These are phyloP conservation scores for Plodia interpunctella DNA, from an alignment of 1,140 invertebrate genomes.

Conservation along the genomic window DNA sequence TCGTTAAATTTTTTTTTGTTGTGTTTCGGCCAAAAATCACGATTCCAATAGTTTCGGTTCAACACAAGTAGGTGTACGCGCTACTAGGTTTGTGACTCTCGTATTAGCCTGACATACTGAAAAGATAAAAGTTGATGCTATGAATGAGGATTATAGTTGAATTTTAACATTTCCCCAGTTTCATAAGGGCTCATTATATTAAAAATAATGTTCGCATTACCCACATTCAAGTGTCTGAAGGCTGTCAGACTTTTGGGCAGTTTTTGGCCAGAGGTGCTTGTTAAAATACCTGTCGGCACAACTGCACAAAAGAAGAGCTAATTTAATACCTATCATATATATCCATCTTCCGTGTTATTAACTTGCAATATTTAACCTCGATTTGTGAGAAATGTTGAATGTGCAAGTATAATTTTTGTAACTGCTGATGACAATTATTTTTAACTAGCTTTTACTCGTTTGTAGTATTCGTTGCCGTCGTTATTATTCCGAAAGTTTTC, in stretches of 20 bases:
- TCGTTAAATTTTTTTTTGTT: too few relatives aligned
- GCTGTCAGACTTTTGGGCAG: background rate
- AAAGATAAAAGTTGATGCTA: too few relatives aligned
- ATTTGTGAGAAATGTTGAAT: slow-evolving; percentile 52
- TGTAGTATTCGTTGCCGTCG: background rate
- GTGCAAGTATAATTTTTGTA: slow-evolving; percentile 36
- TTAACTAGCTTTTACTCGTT: too few relatives aligned
- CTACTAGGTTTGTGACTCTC: too few relatives aligned
- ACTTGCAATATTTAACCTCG: slow-evolving; percentile 49
- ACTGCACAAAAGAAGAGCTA: slow-evolving; percentile 53
- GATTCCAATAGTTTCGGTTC: too few relatives aligned
- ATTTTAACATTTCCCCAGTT: background rate
- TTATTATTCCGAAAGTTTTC: too few relatives aligned
- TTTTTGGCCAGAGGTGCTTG: slow-evolving; percentile 38
- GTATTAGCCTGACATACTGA: too few relatives aligned
- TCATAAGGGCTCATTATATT: background rate
- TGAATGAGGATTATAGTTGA: too few relatives aligned
- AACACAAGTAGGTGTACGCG: too few relatives aligned
- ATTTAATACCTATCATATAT: slow-evolving; percentile 46
- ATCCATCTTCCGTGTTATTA: slow-evolving; percentile 54
- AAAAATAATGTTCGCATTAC: background rate
- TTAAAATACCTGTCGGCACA: slow-evolving; percentile 60
- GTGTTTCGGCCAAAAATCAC: too few relatives aligned
- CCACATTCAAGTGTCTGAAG: background rate
- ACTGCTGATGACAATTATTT: slow-evolving; percentile 14